These are phyloP conservation scores for Cerastis rubricosa DNA, from an alignment of 2,888 invertebrate species.

Conservation along the genomic window DNA sequence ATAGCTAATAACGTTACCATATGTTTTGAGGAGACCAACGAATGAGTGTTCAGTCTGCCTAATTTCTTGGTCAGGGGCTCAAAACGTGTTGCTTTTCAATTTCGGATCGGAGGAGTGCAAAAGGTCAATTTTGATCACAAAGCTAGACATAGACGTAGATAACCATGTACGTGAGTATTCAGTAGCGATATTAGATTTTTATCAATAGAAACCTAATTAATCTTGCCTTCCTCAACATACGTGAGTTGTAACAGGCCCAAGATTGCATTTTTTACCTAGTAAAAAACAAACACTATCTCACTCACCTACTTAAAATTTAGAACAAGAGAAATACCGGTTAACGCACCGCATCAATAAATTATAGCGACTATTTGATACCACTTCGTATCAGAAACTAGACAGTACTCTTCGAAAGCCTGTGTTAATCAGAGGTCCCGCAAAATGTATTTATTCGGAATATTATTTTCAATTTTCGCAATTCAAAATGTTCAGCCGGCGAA, in stretches of 20 bases:
- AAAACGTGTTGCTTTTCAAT: not conserved
- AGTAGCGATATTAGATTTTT: not conserved
- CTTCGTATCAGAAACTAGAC: slow-evolving; percentile 5
- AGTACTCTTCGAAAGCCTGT: slow-evolving; percentile 25
- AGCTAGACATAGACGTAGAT: not conserved
- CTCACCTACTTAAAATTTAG: not conserved
- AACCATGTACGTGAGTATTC: not conserved
- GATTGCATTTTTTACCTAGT: not conserved
- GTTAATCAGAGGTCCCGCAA: slow-evolving; percentile 18
- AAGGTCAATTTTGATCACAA: not conserved
- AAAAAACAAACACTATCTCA: slow-evolving; percentile 12
- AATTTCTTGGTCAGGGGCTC: not conserved
- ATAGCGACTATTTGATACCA: slow-evolving; percentile 17
- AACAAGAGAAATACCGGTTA: slow-evolving; percentile 12
- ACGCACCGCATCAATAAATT: not conserved
- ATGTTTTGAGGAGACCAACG: not conserved
- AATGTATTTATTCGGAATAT: slow-evolving; percentile 32
- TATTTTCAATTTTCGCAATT: slow-evolving; percentile 64
- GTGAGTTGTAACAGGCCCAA: not conserved
- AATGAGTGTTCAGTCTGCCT: not conserved
- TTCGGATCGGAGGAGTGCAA: not conserved
- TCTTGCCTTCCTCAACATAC: not conserved
- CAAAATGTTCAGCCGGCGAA: slow-evolving; percentile 79
- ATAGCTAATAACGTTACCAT: not conserved
- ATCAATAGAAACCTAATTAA: not conserved